Evolutionary conservation across 1,140 invertebrate genomes (phyloP), one percentile per base, ranked within the genome.

Genomic region (Camponotus pennsylvanicus): DNA sequence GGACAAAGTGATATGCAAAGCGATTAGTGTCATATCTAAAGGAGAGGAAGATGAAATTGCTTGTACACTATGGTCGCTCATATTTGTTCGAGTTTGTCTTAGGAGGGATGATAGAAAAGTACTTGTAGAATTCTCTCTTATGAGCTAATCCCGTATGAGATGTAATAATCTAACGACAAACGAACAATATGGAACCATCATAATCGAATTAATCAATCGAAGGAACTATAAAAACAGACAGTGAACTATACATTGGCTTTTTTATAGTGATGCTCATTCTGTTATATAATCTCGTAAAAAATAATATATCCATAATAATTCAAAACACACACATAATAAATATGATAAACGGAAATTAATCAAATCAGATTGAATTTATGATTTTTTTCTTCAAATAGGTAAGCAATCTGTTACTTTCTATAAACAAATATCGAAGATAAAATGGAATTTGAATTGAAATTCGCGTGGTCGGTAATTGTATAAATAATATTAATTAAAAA

Each of bases 1-100:
- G 69, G 79, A n/a, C 42, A 75, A 83, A 69, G 11, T 82, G 40
- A 82, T 59, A 59, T 61, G 69, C 55, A 71, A 82, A 59, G 27
- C 67, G 79, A 83, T 83, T 83, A 83, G 3, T 34, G 59, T 42
- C 11, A 37, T 9, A 27, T 27, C 21, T 32, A 37, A 3, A 71
- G 15, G 21, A 55, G 37, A 21, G 9, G 67, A 8, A 32, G 49
- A 37, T 27, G 37, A 55, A 32, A 80, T 42, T 21, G 34, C 18
- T 40, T 49, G 42, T 73, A n/a, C n/a, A 45, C 40, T 21, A 49
- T 21, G 11, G 52, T 2, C 8, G 21, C 40, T 15, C 18, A 32
- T 49, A 73, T n/a, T 73, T 82, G 11, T 73, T 61, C 7, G 40
- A 73, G 69, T 83, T 73, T 37, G 32, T 49, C 32, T 49, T 49